phyloP scores from a whole-genome alignment of 2,113 vertebrate genomes.

The Pavo muticus region DNA sequence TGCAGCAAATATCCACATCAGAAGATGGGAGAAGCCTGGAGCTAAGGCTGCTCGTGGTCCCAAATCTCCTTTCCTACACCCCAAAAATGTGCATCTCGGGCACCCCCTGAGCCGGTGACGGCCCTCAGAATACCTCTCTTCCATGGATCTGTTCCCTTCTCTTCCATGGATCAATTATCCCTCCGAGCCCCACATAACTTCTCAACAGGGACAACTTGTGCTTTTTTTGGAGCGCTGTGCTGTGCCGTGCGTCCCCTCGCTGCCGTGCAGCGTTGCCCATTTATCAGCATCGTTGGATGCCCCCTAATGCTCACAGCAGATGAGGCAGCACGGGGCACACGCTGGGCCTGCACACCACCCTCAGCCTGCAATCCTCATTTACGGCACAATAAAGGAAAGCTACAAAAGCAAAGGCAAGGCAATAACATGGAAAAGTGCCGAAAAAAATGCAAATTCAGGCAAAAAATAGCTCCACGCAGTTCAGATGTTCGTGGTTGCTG shows the following conservation, averaged over 20 bases:
- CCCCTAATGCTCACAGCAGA: constrained; percentile 29
- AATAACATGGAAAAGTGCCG: fast-evolving
- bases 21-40: fast-evolving
- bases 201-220: fast-evolving
- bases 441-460: not conserved
- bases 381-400: fast-evolving
- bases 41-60: not conserved
- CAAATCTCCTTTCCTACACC: not conserved
- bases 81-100: not conserved
- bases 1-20: fast-evolving
- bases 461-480: not conserved
- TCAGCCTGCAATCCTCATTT: fast-evolving
- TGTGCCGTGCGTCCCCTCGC: fast-evolving
- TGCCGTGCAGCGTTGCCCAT: fast-evolving
- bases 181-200: fast-evolving
- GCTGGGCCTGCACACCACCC: not conserved
- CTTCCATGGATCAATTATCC: fast-evolving
- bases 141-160: not conserved
- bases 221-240: not conserved
- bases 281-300: not conserved
- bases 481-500: not conserved
- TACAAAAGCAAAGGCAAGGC: not conserved
- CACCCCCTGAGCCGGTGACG: fast-evolving
- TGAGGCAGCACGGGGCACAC: not conserved
- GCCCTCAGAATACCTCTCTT: not conserved